Evolutionary conservation across 2,797 vertebrate genomes (phyloP).

Genomic region (Eulemur rubriventer): DNA sequence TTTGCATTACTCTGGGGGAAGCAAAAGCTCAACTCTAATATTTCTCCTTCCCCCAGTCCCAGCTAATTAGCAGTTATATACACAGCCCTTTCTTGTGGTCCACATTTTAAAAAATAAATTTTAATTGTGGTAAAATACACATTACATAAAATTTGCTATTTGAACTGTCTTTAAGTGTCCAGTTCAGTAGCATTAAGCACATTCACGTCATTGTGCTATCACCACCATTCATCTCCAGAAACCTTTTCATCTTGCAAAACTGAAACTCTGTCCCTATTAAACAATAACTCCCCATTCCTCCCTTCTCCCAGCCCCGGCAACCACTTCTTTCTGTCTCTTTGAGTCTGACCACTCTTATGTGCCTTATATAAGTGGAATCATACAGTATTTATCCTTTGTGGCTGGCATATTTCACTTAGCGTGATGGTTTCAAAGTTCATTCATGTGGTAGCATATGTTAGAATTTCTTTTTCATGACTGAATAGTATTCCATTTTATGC

Average conservation of each 20-base stretch:
- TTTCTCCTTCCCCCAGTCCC: neutral
- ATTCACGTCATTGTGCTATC: neutral
- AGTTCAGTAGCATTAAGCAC: neutral
- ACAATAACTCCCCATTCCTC: neutral
- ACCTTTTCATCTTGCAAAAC: neutral
- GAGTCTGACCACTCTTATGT: neutral
- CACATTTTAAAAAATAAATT: neutral
- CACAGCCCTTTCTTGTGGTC: neutral
- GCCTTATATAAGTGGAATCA: neutral
- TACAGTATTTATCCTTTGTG: neutral
- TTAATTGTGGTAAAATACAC: neutral
- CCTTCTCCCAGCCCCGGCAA: neutral
- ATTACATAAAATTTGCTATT: neutral
- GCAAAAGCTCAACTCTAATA: neutral
- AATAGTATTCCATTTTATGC: neutral
- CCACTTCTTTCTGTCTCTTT: neutral
- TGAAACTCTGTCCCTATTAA: neutral
- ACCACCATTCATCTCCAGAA: neutral
- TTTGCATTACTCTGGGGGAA: neutral
- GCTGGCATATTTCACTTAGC: conserved; percentile 12
- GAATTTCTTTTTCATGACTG: neutral
- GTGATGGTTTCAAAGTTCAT: neutral
- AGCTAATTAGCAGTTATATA: neutral
- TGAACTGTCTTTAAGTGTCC: neutral
- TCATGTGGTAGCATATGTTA: neutral